These are phyloP conservation scores for Anniella stebbinsi DNA, from an alignment of 2,797 vertebrate species.

Conservation along the genomic window DNA sequence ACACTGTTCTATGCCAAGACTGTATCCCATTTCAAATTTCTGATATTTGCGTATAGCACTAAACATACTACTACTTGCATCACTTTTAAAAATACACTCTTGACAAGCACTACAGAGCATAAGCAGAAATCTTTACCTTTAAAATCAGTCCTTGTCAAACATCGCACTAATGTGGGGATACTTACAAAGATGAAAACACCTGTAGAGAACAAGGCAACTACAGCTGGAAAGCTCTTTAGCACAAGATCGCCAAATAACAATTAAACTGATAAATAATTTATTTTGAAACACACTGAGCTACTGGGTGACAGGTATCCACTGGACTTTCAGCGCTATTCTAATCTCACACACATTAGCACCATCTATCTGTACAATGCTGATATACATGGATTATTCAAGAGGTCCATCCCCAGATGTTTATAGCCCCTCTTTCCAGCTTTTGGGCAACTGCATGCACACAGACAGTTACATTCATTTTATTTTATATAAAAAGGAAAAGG, in stretches of 20 bases:
- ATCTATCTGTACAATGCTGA: constrained; percentile 13
- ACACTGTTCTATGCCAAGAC: background rate
- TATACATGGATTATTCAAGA: background rate
- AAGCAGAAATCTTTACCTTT: background rate
- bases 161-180: background rate
- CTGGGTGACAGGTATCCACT: constrained; percentile 2
- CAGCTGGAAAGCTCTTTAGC: constrained; percentile 12
- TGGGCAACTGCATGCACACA: background rate
- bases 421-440: background rate
- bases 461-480: background rate
- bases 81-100: background rate
- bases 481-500: background rate
- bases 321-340: background rate
- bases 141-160: background rate
- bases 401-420: rapidly evolving
- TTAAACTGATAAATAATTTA: constrained; percentile 22
- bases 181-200: background rate
- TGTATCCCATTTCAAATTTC: background rate
- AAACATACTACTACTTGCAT: background rate
- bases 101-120: background rate
- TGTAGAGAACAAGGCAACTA: background rate
- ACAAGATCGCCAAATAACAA: background rate
- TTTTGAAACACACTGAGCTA: background rate
- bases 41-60: background rate
- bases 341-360: background rate